phyloP scores from a whole-genome alignment of 1,140 invertebrate species.

The Oryzaephilus surinamensis region DNA sequence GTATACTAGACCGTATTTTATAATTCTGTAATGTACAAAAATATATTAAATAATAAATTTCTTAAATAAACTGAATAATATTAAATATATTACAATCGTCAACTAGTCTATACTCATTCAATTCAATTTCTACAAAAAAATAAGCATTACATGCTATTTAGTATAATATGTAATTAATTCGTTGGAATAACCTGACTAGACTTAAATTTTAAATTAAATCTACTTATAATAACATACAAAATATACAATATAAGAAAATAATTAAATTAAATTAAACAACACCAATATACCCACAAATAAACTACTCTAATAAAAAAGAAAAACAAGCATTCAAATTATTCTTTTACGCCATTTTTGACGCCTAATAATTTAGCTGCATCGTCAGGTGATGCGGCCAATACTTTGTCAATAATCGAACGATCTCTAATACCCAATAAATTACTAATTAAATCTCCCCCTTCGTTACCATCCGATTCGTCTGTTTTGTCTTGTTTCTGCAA shows the following conservation, averaged over 20 bases:
- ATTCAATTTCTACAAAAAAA: constrained; percentile 9
- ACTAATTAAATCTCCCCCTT: constrained; percentile 67
- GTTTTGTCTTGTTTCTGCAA: constrained; percentile 37
- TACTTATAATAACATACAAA: constrained; percentile 10
- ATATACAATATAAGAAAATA: constrained; percentile 5
- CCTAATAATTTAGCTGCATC: constrained; percentile 80
- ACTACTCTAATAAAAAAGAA: neutral
- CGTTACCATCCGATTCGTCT: constrained; percentile 42
- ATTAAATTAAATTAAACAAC: constrained; percentile 7
- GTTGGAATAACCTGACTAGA: constrained; percentile 29
- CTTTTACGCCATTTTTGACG: constrained; percentile 48
- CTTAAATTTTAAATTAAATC: constrained; percentile 8
- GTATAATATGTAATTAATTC: constrained; percentile 14
- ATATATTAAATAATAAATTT: constrained; percentile 19
- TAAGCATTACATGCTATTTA: no score
- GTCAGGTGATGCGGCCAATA: constrained; percentile 69
- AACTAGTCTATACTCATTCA: constrained; percentile 27
- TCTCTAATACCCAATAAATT: constrained; percentile 81
- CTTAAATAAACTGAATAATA: constrained; percentile 3
- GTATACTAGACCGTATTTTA: constrained; percentile 31
- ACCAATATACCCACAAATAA: no score
- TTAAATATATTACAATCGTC: constrained; percentile 13
- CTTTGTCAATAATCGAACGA: constrained; percentile 75
- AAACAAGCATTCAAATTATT: constrained; percentile 9
- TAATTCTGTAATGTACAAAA: constrained; percentile 21